Evolutionary conservation across 2,113 vertebrate genomes (phyloP), one percentile per base, ranked within the genome.

Genomic region (Apteryx owenii): DNA sequence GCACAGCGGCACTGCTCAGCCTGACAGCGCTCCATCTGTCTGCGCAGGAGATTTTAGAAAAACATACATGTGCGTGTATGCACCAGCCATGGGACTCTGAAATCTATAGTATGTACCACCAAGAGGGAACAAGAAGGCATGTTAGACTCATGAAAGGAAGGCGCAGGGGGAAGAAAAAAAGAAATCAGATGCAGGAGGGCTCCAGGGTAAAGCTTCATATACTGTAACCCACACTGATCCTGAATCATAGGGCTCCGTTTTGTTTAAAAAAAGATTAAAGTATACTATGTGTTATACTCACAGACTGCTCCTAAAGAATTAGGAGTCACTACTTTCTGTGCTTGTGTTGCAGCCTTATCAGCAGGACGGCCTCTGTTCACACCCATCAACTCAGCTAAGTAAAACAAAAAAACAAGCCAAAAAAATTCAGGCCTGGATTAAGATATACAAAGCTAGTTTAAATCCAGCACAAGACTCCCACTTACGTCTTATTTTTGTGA

Each of bases 231-330:
- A 84, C 83, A 58, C 29, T 71, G 91, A 85, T 73, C 94, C 82
- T 97, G 95, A 97, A 92, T 96, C 95, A 96, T 72, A n/a, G 60
- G 53, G 50, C 54, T 77, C 7, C 3, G 68, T 81, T 95, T 78
- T 89, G 60, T 75, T 78, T 88, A 50, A 93, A 83, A 81, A 81
- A 75, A 14, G 86, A 95, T 73, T 64, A 87, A 64, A 82, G 66
- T 17, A 22, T 76, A 86, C 65, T 95, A 9, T 92, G 60, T 92
- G 93, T 95, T 84, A 75, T 50, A 38, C 72, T 90, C 11, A 1
- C 76, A 75, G 88, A 50, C 90, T 96, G 82, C 68, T 88, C 1
- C 93, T 88, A 38, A 93, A 69, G 85, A n/a, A 25, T 69, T 86
- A 31, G 95, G 88, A 97, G 85, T 96, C 95, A 96, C 60, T 90